Conservation (phyloP, 2,113 vertebrate species). For the Oophaga pumilio region DNA sequence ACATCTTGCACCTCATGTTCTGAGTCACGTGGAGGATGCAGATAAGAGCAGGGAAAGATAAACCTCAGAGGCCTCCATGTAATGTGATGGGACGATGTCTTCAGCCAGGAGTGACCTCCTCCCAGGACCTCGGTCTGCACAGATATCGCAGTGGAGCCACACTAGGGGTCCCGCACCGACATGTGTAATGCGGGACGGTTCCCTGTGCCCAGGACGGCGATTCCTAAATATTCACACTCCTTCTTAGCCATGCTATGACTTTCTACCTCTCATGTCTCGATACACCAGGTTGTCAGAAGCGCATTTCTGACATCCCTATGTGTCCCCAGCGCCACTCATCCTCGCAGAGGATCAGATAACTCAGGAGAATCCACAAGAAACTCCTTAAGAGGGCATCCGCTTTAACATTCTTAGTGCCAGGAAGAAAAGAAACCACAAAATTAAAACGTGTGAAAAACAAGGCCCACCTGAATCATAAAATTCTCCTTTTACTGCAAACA, state of each 20-base stretch:
- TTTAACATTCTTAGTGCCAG: no score
- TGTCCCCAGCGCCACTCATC: slow-evolving; percentile 5
- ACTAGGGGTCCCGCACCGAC: neutral
- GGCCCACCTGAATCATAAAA: slow-evolving; percentile 25
- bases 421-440: no score
- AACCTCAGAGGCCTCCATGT: neutral
- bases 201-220: no score
- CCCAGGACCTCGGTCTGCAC: no score
- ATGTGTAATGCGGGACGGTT: no score
- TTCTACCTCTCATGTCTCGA: neutral
- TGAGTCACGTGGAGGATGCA: neutral
- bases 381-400: no score
- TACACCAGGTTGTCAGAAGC: neutral
- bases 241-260: neutral
- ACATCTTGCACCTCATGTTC: neutral
- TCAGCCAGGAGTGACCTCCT: neutral
- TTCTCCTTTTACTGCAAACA: slow-evolving; percentile 2
- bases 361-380: no score
- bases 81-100: neutral
- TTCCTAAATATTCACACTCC: no score
- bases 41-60: neutral
- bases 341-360: neutral
- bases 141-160: neutral
- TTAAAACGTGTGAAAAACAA: no score
- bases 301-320: neutral